Evolutionary conservation across 2,888 invertebrate genomes (phyloP).

Genomic region (Leptopilina syphax): DNA sequence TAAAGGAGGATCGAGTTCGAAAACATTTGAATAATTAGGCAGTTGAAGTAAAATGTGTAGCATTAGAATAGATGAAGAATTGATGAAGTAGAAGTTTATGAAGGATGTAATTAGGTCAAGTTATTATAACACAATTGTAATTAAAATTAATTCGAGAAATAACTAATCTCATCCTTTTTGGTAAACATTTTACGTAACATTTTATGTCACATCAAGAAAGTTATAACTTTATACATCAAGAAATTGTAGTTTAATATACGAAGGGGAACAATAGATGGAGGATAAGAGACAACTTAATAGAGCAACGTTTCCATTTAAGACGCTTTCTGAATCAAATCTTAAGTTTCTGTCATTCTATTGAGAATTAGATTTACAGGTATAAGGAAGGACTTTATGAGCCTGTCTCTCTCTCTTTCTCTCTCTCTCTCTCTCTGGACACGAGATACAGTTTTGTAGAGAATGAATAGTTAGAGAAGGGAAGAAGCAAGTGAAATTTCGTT

Average conservation of each 20-base stretch:
- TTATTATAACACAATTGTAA: no score
- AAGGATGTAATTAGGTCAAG: no score
- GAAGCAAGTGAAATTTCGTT: neutral
- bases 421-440: constrained; percentile 10
- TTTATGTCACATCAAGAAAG: neutral
- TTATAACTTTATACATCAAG: neutral
- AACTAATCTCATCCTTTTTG: neutral
- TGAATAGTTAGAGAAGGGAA: no score
- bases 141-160: no score
- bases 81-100: no score
- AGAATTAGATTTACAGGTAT: constrained; percentile 26
- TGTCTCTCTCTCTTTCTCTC: neutral
- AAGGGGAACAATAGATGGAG: neutral
- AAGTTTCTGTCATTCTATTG: constrained; percentile 24
- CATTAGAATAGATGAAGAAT: no score
- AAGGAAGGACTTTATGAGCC: constrained; percentile 2
- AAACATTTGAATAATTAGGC: no score
- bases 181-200: neutral
- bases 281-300: constrained; percentile 20
- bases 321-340: constrained; percentile 29
- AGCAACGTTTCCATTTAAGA: constrained; percentile 21
- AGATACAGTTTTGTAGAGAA: neutral
- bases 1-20: no score
- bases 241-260: neutral
- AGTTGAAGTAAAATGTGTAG: no score